phyloP scores from a whole-genome alignment of 1,140 invertebrate genomes.

The Scaptomyza graminum region DNA sequence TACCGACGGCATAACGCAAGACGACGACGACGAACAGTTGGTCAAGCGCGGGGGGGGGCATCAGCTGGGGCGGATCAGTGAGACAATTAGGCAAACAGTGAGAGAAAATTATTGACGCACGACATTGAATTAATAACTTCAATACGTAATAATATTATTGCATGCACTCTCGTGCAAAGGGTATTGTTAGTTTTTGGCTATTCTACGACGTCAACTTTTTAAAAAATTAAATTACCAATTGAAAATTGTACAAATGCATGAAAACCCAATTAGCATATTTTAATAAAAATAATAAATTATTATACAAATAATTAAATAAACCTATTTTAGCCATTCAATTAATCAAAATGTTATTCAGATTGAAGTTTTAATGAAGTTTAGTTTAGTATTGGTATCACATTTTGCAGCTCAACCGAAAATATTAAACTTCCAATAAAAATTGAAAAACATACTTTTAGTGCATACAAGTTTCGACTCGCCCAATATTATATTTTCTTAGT shows the following conservation, averaged over 20 bases:
- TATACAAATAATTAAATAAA: no score
- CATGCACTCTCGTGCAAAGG: conserved; percentile 17
- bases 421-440: no score
- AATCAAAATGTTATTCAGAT: no score
- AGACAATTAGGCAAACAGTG: conserved; percentile 69
- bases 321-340: no score
- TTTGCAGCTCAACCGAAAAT: no score
- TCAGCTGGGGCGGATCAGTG: conserved; percentile 23
- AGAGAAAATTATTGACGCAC: conserved; percentile 64
- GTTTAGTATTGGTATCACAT: no score
- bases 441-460: conserved; percentile 2
- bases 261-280: no score
- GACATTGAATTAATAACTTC: conserved; percentile 64
- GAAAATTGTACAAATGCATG: no score
- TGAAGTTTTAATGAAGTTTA: no score
- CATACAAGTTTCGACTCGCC: conserved; percentile 11
- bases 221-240: no score
- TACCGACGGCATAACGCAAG: conserved; percentile 19
- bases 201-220: no score
- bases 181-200: neutral
- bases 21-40: conserved; percentile 37
- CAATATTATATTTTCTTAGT: neutral
- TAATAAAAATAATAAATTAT: no score
- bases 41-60: conserved; percentile 52
- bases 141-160: conserved; percentile 34